A percentile compares a stretch with the other conserved stretches of the same genome.
Conservation (phyloP, 2,113 vertebrate genomes). For the Melanerpes formicivorus region DNA sequence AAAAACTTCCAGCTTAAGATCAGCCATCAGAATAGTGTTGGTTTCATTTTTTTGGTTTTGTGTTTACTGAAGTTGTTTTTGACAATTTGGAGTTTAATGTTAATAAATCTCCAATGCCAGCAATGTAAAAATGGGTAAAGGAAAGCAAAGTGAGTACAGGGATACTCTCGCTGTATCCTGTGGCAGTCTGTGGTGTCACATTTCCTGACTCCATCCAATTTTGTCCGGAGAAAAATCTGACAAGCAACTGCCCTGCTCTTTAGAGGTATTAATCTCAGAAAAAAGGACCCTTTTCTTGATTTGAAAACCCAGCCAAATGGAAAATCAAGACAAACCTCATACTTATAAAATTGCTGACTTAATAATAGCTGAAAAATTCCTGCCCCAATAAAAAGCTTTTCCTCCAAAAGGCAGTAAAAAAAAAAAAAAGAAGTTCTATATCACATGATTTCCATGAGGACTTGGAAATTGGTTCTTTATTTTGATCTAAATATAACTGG, state of each 20-base stretch:
- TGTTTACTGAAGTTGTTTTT: neutral
- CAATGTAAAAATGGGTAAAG: neutral
- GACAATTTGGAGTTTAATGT: neutral
- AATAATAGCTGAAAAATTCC: neutral
- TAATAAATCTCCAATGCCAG: neutral
- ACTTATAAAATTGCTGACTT: neutral
- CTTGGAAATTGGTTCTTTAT: neutral
- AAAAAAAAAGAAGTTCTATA: neutral
- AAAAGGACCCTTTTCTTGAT: neutral
- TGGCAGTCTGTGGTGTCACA: neutral
- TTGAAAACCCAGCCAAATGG: neutral
- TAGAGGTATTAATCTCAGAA: neutral
- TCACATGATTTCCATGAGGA: neutral
- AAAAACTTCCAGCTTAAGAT: neutral
- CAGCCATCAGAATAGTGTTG: neutral
- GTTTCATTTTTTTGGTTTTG: neutral
- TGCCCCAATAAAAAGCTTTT: neutral
- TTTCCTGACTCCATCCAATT: neutral
- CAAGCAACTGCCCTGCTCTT: neutral
- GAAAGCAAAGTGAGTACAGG: neutral
- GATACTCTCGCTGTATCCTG: neutral
- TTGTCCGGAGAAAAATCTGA: neutral
- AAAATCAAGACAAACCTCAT: neutral
- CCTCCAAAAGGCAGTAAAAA: neutral
- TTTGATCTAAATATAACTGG: neutral